Conservation (phyloP, 2,113 vertebrate genomes). For the Ceyx melanurus region DNA sequence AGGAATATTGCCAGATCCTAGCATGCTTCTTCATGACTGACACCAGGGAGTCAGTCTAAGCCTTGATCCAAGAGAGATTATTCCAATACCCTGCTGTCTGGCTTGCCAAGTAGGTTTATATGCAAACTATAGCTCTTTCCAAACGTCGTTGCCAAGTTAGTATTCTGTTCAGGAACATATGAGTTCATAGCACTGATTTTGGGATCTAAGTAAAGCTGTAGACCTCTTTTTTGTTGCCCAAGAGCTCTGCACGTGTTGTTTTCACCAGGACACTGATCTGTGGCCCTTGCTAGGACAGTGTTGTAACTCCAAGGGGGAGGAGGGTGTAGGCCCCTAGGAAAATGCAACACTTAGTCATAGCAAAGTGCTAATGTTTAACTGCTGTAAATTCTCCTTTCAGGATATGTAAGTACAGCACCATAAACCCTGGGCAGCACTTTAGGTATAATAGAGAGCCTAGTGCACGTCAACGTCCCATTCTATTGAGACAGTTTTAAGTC, state of each 20-base stretch:
- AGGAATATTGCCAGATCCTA: background rate
- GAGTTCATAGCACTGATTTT: background rate
- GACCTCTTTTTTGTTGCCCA: too few relatives aligned
- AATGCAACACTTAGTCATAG: conserved; percentile 42
- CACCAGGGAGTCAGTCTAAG: background rate
- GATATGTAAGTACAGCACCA: background rate
- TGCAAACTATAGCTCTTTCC: background rate
- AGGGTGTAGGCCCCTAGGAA: background rate
- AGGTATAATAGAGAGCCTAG: background rate
- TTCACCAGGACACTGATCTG: background rate
- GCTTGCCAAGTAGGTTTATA: conserved; percentile 25
- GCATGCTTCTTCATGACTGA: background rate
- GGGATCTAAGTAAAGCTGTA: background rate
- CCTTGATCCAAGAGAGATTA: background rate
- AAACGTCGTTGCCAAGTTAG: background rate
- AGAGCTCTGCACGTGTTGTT: background rate
- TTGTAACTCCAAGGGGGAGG: background rate
- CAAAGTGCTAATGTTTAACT: conserved; percentile 38
- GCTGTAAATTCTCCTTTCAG: conserved; percentile 38
- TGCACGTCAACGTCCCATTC: conserved; percentile 24
- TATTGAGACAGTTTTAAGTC: background rate
- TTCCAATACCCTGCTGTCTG: background rate
- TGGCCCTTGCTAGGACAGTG: background rate
- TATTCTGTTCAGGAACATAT: background rate
- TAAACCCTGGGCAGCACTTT: conserved; percentile 25